Evolutionary conservation across 1,140 invertebrate genomes (phyloP), one percentile per base, ranked within the genome.

Genomic region (Chionoecetes opilio): DNA sequence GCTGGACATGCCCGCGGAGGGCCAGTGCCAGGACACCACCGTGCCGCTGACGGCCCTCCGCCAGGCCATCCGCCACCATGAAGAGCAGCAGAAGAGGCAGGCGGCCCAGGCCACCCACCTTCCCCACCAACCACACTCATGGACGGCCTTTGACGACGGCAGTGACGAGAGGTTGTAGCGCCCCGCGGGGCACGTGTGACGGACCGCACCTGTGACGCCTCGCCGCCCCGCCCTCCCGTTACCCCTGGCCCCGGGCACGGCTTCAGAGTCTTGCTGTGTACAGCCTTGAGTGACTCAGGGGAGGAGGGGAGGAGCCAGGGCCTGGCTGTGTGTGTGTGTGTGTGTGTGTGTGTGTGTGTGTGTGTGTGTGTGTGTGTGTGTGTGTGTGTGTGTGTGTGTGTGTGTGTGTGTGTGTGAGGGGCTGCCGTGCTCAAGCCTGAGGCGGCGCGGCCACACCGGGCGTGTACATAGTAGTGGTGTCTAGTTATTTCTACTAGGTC

Each of bases 1-100:
- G 34, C 96, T 98, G 29, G 98, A 98, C 96, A 97, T 98, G 95
- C 98, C 98, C 17, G 97, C 98, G 75, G 98, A 98, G 63, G 98
- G 98, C 3, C 98, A 98, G 96, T 98, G 96, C 96, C 97, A 98
- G 94, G 98, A 98, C 96, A 97, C 97, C 2, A 98, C 98, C 2
- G 96, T 97, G 92, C 98, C 98, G n/a, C 96, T 98, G 38, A 97
- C 98, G 95, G 97, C 97, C 46, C 46, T 96, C 32, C 82, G 87
- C 37, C 84, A 95, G 5, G 92, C 89, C 63, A 35, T 92, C 31
- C 46, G 75, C 63, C 90, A 91, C 32, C 93, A 82, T 41, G 86
- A 93, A 41, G 86, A 93, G 63, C 84, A 88, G 82, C 82, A 34
- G 86, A 53, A 53, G 46, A 53, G 46, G 46, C 46, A 53, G 46